A percentile compares a stretch with the other conserved stretches of the same genome.
Conservation (phyloP, 1,140 invertebrate species). For the Dolichoris vasculosae region DNA sequence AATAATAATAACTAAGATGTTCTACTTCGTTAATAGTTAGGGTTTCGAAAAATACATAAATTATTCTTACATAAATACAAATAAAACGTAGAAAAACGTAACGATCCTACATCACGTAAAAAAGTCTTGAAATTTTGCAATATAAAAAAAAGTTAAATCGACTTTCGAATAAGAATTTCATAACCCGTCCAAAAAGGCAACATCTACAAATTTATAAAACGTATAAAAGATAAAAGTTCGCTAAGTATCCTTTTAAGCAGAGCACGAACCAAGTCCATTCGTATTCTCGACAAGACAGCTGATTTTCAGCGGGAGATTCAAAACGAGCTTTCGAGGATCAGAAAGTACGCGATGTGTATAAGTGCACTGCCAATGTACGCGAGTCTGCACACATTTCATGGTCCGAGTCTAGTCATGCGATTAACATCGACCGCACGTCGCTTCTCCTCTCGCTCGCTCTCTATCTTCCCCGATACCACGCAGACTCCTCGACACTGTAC, state of each 20-base stretch:
- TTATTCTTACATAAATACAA: too few species aligned
- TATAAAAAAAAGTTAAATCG: neutral
- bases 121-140: too few species aligned
- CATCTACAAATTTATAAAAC: neutral
- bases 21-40: neutral
- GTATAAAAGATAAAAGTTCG: neutral
- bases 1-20: neutral
- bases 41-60: neutral
- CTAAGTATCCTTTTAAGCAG: neutral
- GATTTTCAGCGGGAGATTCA: neutral
- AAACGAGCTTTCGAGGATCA: neutral
- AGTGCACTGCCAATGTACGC: neutral
- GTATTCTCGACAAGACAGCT: neutral
- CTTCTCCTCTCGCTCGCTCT: neutral
- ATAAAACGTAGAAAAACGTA: neutral
- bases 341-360: slow-evolving; percentile 49
- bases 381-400: neutral
- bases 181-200: neutral
- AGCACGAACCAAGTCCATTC: neutral
- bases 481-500: too few species aligned
- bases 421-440: neutral
- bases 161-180: neutral
- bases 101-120: too few species aligned
- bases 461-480: neutral
- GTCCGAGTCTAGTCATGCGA: neutral